Percentiles rank a stretch among this genome's conserved stretches.
Evolutionary conservation across 1,140 invertebrate species (phyloP).

Genomic region (Caenorhabditis briggsae): DNA sequence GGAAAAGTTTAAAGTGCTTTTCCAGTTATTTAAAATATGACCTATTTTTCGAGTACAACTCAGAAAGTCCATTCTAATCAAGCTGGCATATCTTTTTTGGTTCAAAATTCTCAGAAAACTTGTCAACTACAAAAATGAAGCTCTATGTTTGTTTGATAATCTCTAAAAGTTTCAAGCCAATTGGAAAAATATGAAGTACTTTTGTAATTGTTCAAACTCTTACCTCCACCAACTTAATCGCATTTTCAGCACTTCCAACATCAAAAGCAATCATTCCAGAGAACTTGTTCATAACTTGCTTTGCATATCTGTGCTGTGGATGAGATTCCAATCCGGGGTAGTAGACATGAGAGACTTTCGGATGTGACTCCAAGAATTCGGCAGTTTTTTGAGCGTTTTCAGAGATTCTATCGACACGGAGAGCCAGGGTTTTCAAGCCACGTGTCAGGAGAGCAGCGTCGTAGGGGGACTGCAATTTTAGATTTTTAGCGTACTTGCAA

Average conservation of each 20-base stretch:
- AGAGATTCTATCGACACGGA: conserved; percentile 56
- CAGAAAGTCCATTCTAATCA: too few relatives aligned
- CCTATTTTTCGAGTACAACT: too few relatives aligned
- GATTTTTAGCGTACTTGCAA: too few relatives aligned
- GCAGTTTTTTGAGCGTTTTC: conserved; percentile 58
- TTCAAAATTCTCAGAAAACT: too few relatives aligned
- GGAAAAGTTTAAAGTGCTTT: too few relatives aligned
- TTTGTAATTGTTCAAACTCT: too few relatives aligned
- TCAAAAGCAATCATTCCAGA: conserved; percentile 62
- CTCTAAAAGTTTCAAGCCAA: too few relatives aligned
- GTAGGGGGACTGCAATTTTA: conserved; percentile 51
- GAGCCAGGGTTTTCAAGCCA: conserved; percentile 55
- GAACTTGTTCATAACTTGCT: conserved; percentile 47
- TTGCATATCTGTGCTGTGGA: conserved; percentile 35
- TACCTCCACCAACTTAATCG: conserved; percentile 55
- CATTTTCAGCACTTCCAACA: conserved; percentile 56
- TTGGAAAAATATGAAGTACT: too few relatives aligned
- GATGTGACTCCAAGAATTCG: conserved; percentile 42
- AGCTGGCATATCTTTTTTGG: too few relatives aligned
- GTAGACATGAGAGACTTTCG: conserved; percentile 51
- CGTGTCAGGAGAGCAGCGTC: conserved; percentile 57
- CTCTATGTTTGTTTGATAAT: too few relatives aligned
- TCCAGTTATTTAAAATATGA: too few relatives aligned
- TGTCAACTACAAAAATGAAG: too few relatives aligned
- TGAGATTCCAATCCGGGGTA: conserved; percentile 54